phyloP scores from a whole-genome alignment of 2,888 invertebrate species.

The Chloromyia formosa region DNA sequence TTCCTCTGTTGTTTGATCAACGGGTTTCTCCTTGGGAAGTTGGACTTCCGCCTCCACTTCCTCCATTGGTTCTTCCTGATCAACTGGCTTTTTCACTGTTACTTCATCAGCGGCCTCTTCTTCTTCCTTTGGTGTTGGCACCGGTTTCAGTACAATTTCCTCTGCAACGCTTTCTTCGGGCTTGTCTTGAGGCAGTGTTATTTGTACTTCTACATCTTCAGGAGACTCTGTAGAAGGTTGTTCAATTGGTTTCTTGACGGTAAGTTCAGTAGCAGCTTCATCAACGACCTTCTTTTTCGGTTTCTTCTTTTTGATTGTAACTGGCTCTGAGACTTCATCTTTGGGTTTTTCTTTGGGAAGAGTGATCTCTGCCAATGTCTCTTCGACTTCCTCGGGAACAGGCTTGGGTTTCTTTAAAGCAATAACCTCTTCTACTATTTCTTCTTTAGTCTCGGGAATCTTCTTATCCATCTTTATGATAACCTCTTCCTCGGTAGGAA shows the following conservation, averaged over 20 bases:
- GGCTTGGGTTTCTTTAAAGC: slow-evolving; percentile 36
- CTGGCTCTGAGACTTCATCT: slow-evolving; percentile 56
- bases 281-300: slow-evolving; percentile 54
- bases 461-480: slow-evolving; percentile 56
- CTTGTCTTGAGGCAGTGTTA: slow-evolving; percentile 53
- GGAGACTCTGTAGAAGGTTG: not conserved
- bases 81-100: not conserved
- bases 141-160: slow-evolving; percentile 54
- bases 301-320: slow-evolving; percentile 57
- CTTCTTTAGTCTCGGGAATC: slow-evolving; percentile 46
- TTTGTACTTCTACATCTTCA: slow-evolving; percentile 54
- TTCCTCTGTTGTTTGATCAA: slow-evolving; percentile 51
- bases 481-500: slow-evolving; percentile 54
- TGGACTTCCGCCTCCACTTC: not conserved
- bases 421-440: slow-evolving; percentile 47
- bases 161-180: slow-evolving; percentile 56
- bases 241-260: slow-evolving; percentile 35
- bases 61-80: slow-evolving; percentile 5
- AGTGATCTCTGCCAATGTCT: not conserved
- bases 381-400: not conserved
- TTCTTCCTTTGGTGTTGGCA: slow-evolving; percentile 49
- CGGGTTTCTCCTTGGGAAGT: not conserved
- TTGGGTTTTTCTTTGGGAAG: slow-evolving; percentile 38
- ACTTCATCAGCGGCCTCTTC: slow-evolving; percentile 54
- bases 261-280: slow-evolving; percentile 60